Percentiles rank a stretch among this genome's conserved stretches.
Evolutionary conservation across 2,888 invertebrate species (phyloP).

Genomic region (Timema podura): DNA sequence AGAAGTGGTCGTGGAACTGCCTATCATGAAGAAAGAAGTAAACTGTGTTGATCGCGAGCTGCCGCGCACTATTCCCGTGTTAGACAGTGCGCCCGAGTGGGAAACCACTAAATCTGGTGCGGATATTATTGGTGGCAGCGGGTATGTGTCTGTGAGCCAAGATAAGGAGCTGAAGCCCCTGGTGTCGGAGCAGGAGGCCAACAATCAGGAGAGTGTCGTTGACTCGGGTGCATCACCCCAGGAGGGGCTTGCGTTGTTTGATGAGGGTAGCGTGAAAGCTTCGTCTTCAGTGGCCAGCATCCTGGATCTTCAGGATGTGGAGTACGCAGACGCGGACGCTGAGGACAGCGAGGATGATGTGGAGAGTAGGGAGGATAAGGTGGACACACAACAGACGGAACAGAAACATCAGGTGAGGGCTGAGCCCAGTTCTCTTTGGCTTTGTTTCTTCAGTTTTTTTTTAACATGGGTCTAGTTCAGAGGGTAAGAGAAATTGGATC

Average conservation of each 20-base stretch:
- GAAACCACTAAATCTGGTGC: slow-evolving; percentile 15
- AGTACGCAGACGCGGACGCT: slow-evolving; percentile 55
- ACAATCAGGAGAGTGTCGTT: no score
- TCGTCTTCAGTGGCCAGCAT: slow-evolving; percentile 35
- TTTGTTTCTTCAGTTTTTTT: no score
- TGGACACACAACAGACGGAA: neutral
- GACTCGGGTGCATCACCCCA: no score
- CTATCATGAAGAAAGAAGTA: neutral
- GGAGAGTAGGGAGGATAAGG: slow-evolving; percentile 29
- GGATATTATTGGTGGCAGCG: slow-evolving; percentile 25
- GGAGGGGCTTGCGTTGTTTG: neutral
- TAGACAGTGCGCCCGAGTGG: neutral
- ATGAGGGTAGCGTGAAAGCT: slow-evolving; percentile 51
- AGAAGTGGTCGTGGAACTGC: neutral
- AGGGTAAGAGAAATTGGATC: no score
- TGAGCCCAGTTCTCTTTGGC: no score
- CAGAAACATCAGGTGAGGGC: neutral
- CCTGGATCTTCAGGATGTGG: slow-evolving; percentile 54
- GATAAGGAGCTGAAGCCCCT: no score
- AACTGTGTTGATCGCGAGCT: neutral
- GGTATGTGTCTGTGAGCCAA: neutral
- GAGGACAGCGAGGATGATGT: slow-evolving; percentile 44
- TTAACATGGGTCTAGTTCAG: no score
- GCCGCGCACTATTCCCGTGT: neutral
- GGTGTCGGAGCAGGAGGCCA: no score